A percentile compares a stretch with the other conserved stretches of the same genome.
Conservation (phyloP, 1,140 invertebrate genomes). For the Hesperophylax magnus region DNA sequence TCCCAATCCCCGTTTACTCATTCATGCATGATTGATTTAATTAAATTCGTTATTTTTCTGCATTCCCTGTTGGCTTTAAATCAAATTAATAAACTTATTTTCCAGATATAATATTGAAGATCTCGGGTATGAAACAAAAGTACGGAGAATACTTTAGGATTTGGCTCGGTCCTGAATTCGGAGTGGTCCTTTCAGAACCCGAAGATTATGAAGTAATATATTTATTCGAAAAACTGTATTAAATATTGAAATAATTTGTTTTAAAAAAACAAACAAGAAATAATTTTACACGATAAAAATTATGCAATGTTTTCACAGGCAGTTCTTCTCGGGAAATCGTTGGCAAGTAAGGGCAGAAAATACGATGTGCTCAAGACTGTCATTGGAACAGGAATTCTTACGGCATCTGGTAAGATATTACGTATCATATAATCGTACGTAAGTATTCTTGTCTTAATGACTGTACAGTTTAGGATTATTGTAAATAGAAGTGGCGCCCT, state of each 20-base stretch:
- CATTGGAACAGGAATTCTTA: neutral
- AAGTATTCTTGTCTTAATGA: too few relatives aligned
- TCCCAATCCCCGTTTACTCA: too few relatives aligned
- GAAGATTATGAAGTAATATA: slow-evolving; percentile 7
- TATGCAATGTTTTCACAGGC: neutral
- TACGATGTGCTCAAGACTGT: slow-evolving; percentile 2
- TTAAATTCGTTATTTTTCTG: too few relatives aligned
- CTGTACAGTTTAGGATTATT: too few relatives aligned
- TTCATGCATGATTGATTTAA: too few relatives aligned
- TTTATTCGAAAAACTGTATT: neutral
- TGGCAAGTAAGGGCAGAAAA: neutral
- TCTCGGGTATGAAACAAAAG: neutral
- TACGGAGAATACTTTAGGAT: neutral
- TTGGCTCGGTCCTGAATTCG: slow-evolving; percentile 4
- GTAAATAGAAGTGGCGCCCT: too few relatives aligned
- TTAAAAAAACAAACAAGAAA: neutral
- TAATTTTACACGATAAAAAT: neutral
- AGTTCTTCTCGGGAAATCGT: neutral
- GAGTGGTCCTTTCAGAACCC: neutral
- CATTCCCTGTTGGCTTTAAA: too few relatives aligned
- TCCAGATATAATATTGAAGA: slow-evolving; percentile 1
- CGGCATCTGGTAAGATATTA: neutral
- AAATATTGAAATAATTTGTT: neutral
- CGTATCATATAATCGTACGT: too few relatives aligned
- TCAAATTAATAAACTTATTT: neutral